Percentiles rank a stretch among this genome's conserved stretches.
Conservation (phyloP, 1,140 invertebrate genomes). For the Eubasilissa regina region DNA sequence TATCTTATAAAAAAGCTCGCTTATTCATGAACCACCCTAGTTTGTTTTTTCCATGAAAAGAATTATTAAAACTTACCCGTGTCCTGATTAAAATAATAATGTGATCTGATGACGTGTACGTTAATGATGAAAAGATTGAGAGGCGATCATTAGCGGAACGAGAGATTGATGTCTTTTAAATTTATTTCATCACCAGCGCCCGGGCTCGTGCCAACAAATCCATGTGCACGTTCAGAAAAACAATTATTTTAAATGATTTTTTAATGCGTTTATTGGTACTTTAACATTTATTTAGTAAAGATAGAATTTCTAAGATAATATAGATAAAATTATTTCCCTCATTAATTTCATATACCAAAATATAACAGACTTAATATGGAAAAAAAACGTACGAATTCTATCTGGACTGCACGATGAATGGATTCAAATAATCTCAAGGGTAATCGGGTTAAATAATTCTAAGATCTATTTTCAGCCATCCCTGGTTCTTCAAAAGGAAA, state of each 20-base stretch:
- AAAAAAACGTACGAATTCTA: too few relatives aligned
- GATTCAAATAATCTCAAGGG: too few relatives aligned
- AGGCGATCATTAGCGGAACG: slow-evolving; percentile 37
- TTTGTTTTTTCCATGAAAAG: slow-evolving; percentile 48
- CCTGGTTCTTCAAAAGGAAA: too few relatives aligned
- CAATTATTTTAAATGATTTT: slow-evolving; percentile 9
- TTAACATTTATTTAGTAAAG: too few relatives aligned
- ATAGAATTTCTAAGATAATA: too few relatives aligned
- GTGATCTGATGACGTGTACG: slow-evolving; percentile 46
- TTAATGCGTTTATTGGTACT: neutral
- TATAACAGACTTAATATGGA: too few relatives aligned
- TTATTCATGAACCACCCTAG: slow-evolving; percentile 8
- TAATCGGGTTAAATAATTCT: too few relatives aligned
- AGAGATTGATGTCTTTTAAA: slow-evolving; percentile 44
- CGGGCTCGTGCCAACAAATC: slow-evolving; percentile 14
- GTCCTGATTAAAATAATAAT: slow-evolving; percentile 52
- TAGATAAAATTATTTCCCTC: too few relatives aligned
- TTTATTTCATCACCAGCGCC: neutral
- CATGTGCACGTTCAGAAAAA: neutral
- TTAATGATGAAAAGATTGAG: slow-evolving; percentile 51
- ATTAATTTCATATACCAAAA: too few relatives aligned
- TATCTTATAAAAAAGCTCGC: too few relatives aligned
- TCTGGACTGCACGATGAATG: too few relatives aligned
- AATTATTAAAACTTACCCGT: slow-evolving; percentile 42
- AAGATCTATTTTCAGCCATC: too few relatives aligned